phyloP scores from a whole-genome alignment of 1,140 invertebrate genomes.

The Cotesia glomerata region DNA sequence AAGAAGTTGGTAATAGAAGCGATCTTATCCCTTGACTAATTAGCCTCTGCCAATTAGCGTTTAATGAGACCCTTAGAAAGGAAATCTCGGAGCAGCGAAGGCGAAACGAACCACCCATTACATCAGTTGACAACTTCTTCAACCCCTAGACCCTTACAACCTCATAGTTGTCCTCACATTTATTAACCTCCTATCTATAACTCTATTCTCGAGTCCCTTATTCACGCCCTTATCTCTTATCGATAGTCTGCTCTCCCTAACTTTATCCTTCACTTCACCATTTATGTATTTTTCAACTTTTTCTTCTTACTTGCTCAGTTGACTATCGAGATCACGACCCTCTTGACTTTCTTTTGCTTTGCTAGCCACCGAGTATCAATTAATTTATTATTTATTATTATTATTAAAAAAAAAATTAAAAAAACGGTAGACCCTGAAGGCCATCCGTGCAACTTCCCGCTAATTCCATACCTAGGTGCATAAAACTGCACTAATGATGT shows the following conservation, averaged over 20 bases:
- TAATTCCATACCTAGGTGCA: too few relatives aligned
- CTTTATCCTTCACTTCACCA: neutral
- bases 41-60: conserved; percentile 36
- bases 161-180: neutral
- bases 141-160: neutral
- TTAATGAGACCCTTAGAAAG: conserved; percentile 38
- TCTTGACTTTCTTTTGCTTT: neutral
- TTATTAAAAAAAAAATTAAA: neutral
- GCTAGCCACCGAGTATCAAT: neutral
- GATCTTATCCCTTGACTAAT: conserved; percentile 34
- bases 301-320: neutral
- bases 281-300: neutral
- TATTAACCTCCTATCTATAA: neutral
- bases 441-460: too few relatives aligned
- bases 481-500: too few relatives aligned
- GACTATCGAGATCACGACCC: conserved; percentile 2
- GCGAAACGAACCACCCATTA: neutral
- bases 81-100: conserved; percentile 17
- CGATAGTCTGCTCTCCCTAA: neutral
- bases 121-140: neutral
- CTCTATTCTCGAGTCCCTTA: neutral
- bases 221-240: neutral
- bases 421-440: too few relatives aligned
- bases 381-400: neutral
- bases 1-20: neutral